These are phyloP conservation scores for Phyllotis vaccarum DNA, from an alignment of 2,797 vertebrate species.

Conservation along the genomic window DNA sequence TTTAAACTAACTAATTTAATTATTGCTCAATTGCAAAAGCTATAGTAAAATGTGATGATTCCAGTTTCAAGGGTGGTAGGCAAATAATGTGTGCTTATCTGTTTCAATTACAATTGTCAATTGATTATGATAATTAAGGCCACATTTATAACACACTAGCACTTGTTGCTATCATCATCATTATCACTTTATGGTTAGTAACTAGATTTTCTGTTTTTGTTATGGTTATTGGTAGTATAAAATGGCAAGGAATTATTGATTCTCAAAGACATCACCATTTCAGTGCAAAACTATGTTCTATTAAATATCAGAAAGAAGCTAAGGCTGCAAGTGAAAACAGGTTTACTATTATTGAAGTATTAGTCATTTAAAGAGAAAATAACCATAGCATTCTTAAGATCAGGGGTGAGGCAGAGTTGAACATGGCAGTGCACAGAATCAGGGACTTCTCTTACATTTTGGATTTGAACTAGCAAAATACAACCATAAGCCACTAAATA, in stretches of 20 bases:
- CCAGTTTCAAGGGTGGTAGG: not conserved
- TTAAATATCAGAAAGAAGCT: not conserved
- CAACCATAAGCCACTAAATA: fast-evolving
- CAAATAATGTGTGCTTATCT: not conserved
- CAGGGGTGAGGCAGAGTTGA: not conserved
- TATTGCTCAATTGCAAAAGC: not conserved
- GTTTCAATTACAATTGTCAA: not conserved
- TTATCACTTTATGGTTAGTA: not conserved
- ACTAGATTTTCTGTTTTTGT: not conserved
- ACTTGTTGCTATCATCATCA: not conserved
- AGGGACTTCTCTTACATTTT: not conserved
- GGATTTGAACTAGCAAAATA: not conserved
- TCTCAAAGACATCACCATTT: not conserved
- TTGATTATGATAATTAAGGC: not conserved
- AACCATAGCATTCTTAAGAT: not conserved
- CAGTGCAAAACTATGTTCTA: not conserved
- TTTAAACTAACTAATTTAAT: not conserved
- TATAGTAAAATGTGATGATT: not conserved
- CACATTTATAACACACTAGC: not conserved
- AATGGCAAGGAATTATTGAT: not conserved
- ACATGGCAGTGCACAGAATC: fast-evolving
- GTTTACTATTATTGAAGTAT: not conserved
- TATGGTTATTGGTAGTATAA: not conserved
- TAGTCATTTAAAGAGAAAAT: not conserved
- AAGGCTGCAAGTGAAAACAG: not conserved